These are phyloP conservation scores for Caligus rogercresseyi DNA, from an alignment of 1,140 invertebrate species.

Conservation along the genomic window DNA sequence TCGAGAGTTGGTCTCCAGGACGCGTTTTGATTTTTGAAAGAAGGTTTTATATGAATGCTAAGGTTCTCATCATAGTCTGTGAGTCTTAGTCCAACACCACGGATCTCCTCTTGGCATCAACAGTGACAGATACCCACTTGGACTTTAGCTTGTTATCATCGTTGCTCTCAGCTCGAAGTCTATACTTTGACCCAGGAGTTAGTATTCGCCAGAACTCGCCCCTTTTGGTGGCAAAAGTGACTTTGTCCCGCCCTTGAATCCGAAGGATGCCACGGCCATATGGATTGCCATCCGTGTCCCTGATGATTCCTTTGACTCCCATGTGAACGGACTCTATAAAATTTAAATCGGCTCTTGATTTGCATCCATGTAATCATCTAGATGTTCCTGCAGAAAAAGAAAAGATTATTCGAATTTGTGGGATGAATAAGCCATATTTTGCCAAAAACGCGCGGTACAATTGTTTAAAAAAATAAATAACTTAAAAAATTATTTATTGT, in stretches of 20 bases:
- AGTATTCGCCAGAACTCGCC: constrained; percentile 76
- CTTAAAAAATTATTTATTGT: no score
- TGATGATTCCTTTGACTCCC: constrained; percentile 53
- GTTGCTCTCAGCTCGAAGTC: background rate
- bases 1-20: no score
- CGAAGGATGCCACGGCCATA: constrained; percentile 52
- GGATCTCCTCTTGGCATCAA: background rate
- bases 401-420: no score
- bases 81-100: background rate
- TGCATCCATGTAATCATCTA: constrained; percentile 62
- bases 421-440: no score
- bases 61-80: background rate
- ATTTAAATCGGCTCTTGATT: constrained; percentile 67
- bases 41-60: background rate
- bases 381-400: constrained; percentile 42
- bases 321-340: constrained; percentile 70
- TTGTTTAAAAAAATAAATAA: no score
- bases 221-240: constrained; percentile 44
- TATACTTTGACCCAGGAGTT: constrained; percentile 43
- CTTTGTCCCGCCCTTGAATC: constrained; percentile 45
- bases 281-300: constrained; percentile 33
- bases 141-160: background rate
- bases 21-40: no score
- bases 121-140: background rate
- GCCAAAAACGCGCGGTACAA: no score